phyloP scores from a whole-genome alignment of 1,140 invertebrate species.

The Drosophila azteca region DNA sequence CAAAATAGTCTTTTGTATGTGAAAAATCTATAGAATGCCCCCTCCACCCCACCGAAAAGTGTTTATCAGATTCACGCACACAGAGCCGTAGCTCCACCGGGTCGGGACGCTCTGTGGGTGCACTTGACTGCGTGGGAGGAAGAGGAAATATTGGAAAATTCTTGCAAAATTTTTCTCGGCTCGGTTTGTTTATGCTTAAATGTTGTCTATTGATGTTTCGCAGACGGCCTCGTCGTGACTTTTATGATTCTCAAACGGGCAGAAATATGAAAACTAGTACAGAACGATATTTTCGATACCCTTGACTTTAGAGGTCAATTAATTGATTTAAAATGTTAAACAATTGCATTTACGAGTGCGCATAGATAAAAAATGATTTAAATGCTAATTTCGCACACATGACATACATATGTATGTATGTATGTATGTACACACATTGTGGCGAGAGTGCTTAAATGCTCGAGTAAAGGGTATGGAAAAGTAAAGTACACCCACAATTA shows the following conservation, averaged over 20 bases:
- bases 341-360: too few species aligned
- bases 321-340: too few species aligned
- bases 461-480: too few species aligned
- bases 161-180: slow-evolving; percentile 42
- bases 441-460: too few species aligned
- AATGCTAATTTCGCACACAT: not conserved
- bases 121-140: slow-evolving; percentile 57
- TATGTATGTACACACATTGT: too few species aligned
- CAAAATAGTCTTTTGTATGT: slow-evolving; percentile 16
- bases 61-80: slow-evolving; percentile 39
- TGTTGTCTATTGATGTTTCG: slow-evolving; percentile 55
- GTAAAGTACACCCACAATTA: slow-evolving; percentile 23
- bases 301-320: too few species aligned
- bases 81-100: not conserved
- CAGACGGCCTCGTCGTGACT: slow-evolving; percentile 25
- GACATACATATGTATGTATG: too few species aligned
- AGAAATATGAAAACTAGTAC: too few species aligned
- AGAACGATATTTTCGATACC: too few species aligned
- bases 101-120: slow-evolving; percentile 17
- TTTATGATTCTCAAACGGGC: too few species aligned
- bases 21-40: slow-evolving; percentile 48
- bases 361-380: too few species aligned
- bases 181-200: slow-evolving; percentile 55
- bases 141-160: slow-evolving; percentile 56
- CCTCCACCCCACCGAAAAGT: slow-evolving; percentile 11